phyloP scores from a whole-genome alignment of 1,140 invertebrate species.

The Atopsyche davidsoni region DNA sequence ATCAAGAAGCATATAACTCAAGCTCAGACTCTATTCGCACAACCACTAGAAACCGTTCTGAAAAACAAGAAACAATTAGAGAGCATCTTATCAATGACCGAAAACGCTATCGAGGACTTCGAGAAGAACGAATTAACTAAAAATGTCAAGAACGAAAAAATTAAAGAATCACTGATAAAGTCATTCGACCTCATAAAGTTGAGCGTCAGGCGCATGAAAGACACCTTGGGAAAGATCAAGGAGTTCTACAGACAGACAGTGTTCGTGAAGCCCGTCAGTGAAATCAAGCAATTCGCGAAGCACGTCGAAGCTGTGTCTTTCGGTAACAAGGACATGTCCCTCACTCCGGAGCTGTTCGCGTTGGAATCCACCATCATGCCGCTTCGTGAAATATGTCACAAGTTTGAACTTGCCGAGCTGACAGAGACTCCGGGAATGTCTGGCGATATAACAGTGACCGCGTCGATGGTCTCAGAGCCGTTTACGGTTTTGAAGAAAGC shows the following conservation, averaged over 20 bases:
- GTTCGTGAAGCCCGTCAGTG: conserved; percentile 24
- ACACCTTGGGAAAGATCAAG: conserved; percentile 35
- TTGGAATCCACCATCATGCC: conserved; percentile 25
- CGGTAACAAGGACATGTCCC: conserved; percentile 2
- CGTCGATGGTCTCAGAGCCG: conserved; percentile 12
- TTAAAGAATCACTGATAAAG: conserved; percentile 17
- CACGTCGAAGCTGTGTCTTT: conserved; percentile 23
- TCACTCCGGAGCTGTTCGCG: conserved; percentile 10
- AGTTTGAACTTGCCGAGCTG: conserved; percentile 23
- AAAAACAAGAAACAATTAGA: conserved; percentile 28
- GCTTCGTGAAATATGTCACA: conserved; percentile 25
- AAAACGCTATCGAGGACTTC: conserved; percentile 28
- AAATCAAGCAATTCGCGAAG: conserved; percentile 27
- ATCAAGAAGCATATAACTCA: conserved; percentile 21
- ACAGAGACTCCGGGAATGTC: conserved; percentile 5
- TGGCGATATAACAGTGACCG: conserved; percentile 2
- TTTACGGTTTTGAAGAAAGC: conserved; percentile 3
- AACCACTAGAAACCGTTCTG: conserved; percentile 29
- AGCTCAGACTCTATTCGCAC: conserved; percentile 32
- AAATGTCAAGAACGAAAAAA: conserved; percentile 16
- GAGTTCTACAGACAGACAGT: conserved; percentile 17
- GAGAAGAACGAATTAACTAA: conserved; percentile 12
- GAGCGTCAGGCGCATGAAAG: conserved; percentile 36
- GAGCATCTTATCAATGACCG: conserved; percentile 33
- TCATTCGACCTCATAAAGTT: conserved; percentile 19